phyloP scores from a whole-genome alignment of 2,797 vertebrate species.

The Percopsis omiscomaycus region DNA sequence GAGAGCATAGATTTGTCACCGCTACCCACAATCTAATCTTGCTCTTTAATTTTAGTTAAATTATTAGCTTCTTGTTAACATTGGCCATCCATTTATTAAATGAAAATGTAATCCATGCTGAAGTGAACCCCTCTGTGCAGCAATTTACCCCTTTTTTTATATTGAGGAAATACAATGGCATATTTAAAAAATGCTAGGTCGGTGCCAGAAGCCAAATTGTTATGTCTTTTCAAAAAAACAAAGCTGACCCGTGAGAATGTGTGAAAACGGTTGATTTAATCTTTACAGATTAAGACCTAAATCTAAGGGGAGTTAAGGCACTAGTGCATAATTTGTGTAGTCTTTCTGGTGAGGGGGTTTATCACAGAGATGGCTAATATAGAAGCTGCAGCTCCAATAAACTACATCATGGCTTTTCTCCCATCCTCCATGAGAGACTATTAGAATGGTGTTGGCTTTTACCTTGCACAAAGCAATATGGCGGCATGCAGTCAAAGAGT shows the following conservation, averaged over 20 bases:
- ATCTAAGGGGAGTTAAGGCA: constrained; percentile 7
- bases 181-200: too few relatives aligned
- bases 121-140: too few relatives aligned
- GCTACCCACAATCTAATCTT: not conserved
- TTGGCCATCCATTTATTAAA: too few relatives aligned
- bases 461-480: constrained; percentile 14
- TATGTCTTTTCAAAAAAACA: constrained; percentile 15
- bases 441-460: constrained; percentile 45
- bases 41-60: not conserved
- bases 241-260: constrained; percentile 26
- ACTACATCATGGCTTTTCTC: not conserved
- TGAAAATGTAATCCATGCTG: too few relatives aligned
- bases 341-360: constrained; percentile 4
- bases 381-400: constrained; percentile 11
- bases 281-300: constrained; percentile 14
- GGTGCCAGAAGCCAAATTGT: not conserved
- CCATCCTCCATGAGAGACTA: constrained; percentile 10
- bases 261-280: constrained; percentile 21
- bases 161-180: too few relatives aligned
- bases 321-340: not conserved
- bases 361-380: constrained; percentile 4
- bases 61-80: constrained; percentile 4
- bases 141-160: too few relatives aligned
- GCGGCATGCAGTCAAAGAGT: constrained; percentile 20
- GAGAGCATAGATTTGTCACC: not conserved